Base-by-base conservation (phyloP, 2,113 vertebrate genomes). In the Calonectris borealis region DNA sequence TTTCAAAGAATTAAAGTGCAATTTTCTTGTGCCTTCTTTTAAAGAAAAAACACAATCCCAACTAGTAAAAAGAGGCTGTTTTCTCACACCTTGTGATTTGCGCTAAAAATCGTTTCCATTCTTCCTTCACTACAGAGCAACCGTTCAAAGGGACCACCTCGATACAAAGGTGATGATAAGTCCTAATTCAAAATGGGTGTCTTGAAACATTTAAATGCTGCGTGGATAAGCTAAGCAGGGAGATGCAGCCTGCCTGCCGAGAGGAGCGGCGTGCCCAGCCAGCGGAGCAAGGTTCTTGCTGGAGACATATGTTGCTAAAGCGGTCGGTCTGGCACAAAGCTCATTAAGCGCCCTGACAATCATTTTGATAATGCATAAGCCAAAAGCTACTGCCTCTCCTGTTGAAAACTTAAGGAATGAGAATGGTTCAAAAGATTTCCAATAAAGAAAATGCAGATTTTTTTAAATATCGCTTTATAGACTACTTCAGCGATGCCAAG, bases 61-160 rank as follows among this genome's bases (percentile, higher is more conserved):
- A 0, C 17, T 20, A 14, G 38, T 5, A 8, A 31, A 36, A 52
- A 31, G 25, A n/a, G 9, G 65, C 7, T 6, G 21, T 16, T 65
- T 87, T 42, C 42, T 77, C 49, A 1, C 38, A 3, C 46, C 49
- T 44, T 2, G 18, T 1, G 40, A 11, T 34, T 9, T 2, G 8
- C 0, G 0, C 34, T 4, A 3, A 4, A 42, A 90, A 82, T 8
- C 0, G 0, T 9, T 71, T 15, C 66, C 10, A 3, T 21, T 48
- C 70, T 7, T 49, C 46, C 31, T 68, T 73, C 2, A 1, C n/a
- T 40, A 20, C 32, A 20, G 46, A 68, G 48, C 26, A 10, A 11
- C 31, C 9, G 1, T 9, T 51, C 49, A 34, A 57, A 90, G 18
- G 42, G 72, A 42, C 40, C 15, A 22, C 40, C 60, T 64, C 1